Conservation (phyloP, 2,113 vertebrate genomes). For the Buteo buteo region DNA sequence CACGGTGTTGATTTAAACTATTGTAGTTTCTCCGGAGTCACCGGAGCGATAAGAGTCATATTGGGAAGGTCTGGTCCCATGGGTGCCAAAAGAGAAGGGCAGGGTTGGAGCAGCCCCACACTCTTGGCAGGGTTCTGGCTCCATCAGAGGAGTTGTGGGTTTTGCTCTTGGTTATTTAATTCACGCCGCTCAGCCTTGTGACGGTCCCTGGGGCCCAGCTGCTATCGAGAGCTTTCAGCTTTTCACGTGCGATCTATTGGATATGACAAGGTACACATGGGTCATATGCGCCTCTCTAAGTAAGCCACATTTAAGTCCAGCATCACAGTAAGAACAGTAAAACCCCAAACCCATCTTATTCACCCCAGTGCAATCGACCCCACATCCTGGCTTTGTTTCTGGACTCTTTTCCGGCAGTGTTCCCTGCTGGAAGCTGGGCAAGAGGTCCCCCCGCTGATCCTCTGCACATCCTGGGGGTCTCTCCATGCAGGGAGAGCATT, state of each 20-base stretch:
- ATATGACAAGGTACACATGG: slow-evolving; percentile 32
- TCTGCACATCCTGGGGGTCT: neutral
- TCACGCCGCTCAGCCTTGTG: neutral
- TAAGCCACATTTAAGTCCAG: neutral
- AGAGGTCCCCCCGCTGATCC: neutral
- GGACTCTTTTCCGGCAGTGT: neutral
- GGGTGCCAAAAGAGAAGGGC: neutral
- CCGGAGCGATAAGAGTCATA: neutral
- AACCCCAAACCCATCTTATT: neutral
- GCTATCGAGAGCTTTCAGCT: slow-evolving; percentile 20
- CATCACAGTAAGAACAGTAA: neutral
- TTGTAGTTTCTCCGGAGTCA: neutral
- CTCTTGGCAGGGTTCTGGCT: neutral
- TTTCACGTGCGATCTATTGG: neutral
- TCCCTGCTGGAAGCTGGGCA: neutral
- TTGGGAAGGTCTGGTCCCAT: neutral
- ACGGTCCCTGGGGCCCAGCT: neutral
- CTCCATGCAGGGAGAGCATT: neutral
- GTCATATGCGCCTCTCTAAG: neutral
- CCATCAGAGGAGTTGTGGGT: neutral
- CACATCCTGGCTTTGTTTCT: neutral
- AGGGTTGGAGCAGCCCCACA: neutral
- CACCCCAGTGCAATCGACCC: neutral
- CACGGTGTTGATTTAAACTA: slow-evolving; percentile 1
- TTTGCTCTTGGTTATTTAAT: slow-evolving; percentile 17